Conservation (phyloP, 37 sponge, comb jelly and placozoan genomes). For the Tethya wilhelma region DNA sequence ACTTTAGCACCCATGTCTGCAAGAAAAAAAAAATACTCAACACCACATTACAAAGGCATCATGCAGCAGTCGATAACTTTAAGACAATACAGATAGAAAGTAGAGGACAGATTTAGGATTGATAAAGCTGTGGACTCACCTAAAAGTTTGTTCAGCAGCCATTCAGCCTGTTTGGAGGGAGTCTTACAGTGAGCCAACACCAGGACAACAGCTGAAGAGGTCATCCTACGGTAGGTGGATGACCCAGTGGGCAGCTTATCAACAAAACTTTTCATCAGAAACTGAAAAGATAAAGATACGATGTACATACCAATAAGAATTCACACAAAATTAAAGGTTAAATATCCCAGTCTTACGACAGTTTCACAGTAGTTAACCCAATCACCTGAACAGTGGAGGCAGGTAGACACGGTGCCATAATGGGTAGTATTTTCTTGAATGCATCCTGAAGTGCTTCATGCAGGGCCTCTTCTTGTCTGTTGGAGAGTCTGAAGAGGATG, state of each 20-base stretch:
- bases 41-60: too few relatives aligned
- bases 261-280: constrained; percentile 30
- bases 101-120: neutral
- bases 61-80: too few relatives aligned
- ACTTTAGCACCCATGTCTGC: too few relatives aligned
- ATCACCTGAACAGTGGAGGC: constrained; percentile 35
- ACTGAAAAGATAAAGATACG: constrained; percentile 3
- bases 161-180: constrained; percentile 10
- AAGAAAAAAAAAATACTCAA: too few relatives aligned
- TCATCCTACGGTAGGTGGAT: constrained; percentile 55
- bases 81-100: neutral
- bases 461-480: constrained; percentile 49
- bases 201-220: constrained; percentile 11
- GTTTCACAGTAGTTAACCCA: too few relatives aligned
- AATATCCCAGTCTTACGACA: neutral
- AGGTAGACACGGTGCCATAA: constrained; percentile 51
- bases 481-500: constrained; percentile 30
- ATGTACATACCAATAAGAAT: constrained; percentile 8
- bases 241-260: constrained; percentile 12
- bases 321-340: neutral
- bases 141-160: constrained; percentile 46
- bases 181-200: neutral
- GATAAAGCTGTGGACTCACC: constrained; percentile 36
- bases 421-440: constrained; percentile 39
- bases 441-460: constrained; percentile 60